These are phyloP conservation scores for Caranx melampygus DNA, from an alignment of 2,113 vertebrate genomes.

Conservation along the genomic window DNA sequence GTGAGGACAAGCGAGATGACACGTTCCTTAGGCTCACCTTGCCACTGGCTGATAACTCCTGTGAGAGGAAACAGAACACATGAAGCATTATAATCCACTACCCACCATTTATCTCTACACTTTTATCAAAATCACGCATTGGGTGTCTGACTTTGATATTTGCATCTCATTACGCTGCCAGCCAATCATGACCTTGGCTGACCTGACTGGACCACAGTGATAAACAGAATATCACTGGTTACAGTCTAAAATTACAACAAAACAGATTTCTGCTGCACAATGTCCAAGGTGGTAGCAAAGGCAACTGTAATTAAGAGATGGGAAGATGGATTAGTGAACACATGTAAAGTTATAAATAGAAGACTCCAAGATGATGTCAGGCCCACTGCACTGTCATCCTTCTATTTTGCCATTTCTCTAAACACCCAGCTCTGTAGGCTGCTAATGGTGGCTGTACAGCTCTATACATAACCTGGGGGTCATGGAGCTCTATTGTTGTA, in stretches of 20 bases:
- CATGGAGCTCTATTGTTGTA: constrained; percentile 73
- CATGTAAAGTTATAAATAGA: constrained; percentile 40
- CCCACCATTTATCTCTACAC: neutral
- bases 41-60: constrained; percentile 98
- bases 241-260: neutral
- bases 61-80: constrained; percentile 22
- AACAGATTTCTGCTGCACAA: neutral
- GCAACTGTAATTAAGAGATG: constrained; percentile 11
- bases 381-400: constrained; percentile 23
- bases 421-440: constrained; percentile 16
- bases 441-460: constrained; percentile 11
- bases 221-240: neutral
- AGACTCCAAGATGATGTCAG: constrained; percentile 40
- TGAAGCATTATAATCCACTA: neutral
- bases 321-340: constrained; percentile 33
- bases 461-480: constrained; percentile 77
- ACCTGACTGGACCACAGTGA: neutral
- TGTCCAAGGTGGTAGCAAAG: neutral
- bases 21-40: constrained; percentile 95
- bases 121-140: neutral
- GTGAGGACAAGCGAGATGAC: constrained; percentile 94
- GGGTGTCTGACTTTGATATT: neutral
- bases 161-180: neutral
- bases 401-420: constrained; percentile 44
- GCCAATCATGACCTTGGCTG: neutral